Conservation (phyloP, 2,888 invertebrate species). For the Apotomis betuletana region DNA sequence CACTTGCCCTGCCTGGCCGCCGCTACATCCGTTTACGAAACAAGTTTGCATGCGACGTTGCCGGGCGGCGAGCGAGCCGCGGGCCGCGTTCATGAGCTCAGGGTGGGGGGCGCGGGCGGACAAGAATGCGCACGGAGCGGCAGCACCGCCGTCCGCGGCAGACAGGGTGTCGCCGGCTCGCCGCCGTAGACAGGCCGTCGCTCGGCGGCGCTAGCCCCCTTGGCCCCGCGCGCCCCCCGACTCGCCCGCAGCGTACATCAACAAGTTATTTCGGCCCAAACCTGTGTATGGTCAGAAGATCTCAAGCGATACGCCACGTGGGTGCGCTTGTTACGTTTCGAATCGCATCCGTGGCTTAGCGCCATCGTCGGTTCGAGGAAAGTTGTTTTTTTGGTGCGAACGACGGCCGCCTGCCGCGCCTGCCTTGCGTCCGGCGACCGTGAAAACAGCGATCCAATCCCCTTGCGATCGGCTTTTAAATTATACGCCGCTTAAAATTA, state of each 20-base stretch:
- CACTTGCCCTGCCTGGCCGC: constrained; percentile 75
- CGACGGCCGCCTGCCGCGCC: constrained; percentile 74
- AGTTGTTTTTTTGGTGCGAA: constrained; percentile 79
- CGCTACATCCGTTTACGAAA: constrained; percentile 89
- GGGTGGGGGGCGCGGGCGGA: constrained; percentile 75
- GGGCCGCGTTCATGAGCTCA: constrained; percentile 73
- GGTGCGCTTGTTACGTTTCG: constrained; percentile 65
- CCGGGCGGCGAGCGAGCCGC: constrained; percentile 76
- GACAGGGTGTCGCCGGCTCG: constrained; percentile 97
- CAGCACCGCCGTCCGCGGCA: constrained; percentile 92
- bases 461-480: constrained; percentile 47
- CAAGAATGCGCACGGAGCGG: constrained; percentile 82
- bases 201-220: constrained; percentile 81
- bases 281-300: constrained; percentile 65
- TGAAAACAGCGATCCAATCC: constrained; percentile 71
- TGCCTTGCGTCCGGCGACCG: constrained; percentile 74
- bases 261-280: constrained; percentile 81
- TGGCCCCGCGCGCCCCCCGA: constrained; percentile 54
- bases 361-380: constrained; percentile 82
- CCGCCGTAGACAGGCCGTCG: constrained; percentile 92
- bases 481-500: not conserved
- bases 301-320: constrained; percentile 58
- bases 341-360: constrained; percentile 64
- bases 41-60: constrained; percentile 86
- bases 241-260: constrained; percentile 76